These are phyloP conservation scores for Ichneumon xanthorius DNA, from an alignment of 2,888 invertebrate species.

Conservation along the genomic window DNA sequence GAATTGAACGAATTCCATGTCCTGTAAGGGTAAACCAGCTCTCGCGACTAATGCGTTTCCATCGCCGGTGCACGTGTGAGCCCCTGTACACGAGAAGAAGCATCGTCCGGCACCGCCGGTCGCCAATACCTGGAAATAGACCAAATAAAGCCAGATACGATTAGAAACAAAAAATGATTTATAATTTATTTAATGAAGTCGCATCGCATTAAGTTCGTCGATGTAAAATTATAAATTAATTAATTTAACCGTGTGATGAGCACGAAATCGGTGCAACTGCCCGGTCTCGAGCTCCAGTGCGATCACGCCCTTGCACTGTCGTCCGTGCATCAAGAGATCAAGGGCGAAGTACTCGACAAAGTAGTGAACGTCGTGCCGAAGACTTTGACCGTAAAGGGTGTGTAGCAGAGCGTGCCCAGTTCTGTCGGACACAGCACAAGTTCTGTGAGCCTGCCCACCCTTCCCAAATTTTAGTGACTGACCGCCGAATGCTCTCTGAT, in stretches of 20 bases:
- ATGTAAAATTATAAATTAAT: neutral
- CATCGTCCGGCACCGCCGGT: slow-evolving; percentile 80
- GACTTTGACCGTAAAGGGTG: slow-evolving; percentile 89
- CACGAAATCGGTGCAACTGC: slow-evolving; percentile 88
- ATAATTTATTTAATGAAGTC: neutral
- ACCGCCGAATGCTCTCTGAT: slow-evolving; percentile 91
- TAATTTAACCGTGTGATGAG: slow-evolving; percentile 84
- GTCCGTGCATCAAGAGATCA: slow-evolving; percentile 89
- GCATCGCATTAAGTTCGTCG: neutral
- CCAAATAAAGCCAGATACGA: neutral
- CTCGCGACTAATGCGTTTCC: slow-evolving; percentile 97
- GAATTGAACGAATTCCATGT: slow-evolving; percentile 99
- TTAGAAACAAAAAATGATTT: neutral
- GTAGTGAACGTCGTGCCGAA: slow-evolving; percentile 89
- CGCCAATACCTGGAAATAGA: slow-evolving; percentile 75
- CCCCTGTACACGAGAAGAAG: slow-evolving; percentile 99
- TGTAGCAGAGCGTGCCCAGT: slow-evolving; percentile 90
- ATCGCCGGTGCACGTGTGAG: slow-evolving; percentile 99
- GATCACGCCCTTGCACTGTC: slow-evolving; percentile 87
- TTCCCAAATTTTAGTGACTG: slow-evolving; percentile 89
- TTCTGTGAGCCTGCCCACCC: slow-evolving; percentile 88
- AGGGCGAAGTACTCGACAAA: slow-evolving; percentile 91
- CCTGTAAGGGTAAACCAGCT: slow-evolving; percentile 96
- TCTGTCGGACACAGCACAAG: slow-evolving; percentile 89
- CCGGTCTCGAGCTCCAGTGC: slow-evolving; percentile 90